Evolutionary conservation across 2,888 invertebrate species (phyloP).

Genomic region (Thecophora atra): DNA sequence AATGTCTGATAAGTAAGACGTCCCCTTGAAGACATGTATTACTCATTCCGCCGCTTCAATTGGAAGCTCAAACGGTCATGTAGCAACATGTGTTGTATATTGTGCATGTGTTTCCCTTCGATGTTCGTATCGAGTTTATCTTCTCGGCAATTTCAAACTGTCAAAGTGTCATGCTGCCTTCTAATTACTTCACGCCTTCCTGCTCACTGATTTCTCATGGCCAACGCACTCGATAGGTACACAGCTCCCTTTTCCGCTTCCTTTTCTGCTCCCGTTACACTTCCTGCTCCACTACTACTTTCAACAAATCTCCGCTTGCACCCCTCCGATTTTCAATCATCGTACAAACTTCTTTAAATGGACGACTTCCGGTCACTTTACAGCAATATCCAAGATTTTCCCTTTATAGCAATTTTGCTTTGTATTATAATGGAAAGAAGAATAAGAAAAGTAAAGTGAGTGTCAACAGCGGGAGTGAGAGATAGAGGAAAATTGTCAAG

Average conservation of each 20-base stretch:
- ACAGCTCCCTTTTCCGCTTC: neutral
- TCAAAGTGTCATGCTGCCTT: slow-evolving; percentile 31
- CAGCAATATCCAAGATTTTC: neutral
- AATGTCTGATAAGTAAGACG: no score
- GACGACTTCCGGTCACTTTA: neutral
- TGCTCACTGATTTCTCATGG: neutral
- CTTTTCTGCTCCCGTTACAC: neutral
- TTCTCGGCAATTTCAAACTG: slow-evolving; percentile 14
- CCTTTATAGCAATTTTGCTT: neutral
- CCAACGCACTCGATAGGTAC: neutral
- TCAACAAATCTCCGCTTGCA: neutral
- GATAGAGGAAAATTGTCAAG: neutral
- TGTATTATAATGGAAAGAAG: neutral
- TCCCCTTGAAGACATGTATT: no score
- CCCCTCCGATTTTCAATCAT: neutral
- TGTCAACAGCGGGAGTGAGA: neutral
- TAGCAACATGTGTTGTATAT: neutral
- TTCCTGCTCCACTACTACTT: neutral
- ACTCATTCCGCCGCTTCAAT: no score
- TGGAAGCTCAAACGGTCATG: no score
- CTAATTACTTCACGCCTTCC: slow-evolving; percentile 28
- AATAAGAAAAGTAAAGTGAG: neutral
- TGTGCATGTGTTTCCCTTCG: neutral
- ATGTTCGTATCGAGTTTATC: slow-evolving; percentile 6
- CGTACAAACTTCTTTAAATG: neutral